These are phyloP conservation scores for Mechanitis mazaeus DNA, from an alignment of 2,888 invertebrate genomes.

Conservation along the genomic window DNA sequence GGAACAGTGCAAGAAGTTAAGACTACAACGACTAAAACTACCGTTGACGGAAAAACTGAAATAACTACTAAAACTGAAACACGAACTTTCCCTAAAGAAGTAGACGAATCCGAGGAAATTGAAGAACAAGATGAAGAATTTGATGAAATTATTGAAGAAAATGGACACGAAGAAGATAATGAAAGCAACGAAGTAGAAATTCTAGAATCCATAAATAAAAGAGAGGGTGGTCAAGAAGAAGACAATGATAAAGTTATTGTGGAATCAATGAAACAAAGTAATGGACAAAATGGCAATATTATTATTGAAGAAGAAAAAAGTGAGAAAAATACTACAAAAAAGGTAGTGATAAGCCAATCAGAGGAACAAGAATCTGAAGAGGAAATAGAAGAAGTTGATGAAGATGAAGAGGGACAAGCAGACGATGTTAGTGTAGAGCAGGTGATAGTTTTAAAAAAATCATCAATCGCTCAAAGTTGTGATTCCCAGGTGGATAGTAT, in stretches of 20 bases:
- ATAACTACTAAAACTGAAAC: constrained; percentile 65
- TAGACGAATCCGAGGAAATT: constrained; percentile 47
- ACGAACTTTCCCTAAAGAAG: constrained; percentile 58
- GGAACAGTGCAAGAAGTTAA: constrained; percentile 62
- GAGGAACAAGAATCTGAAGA: constrained; percentile 33
- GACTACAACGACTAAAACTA: constrained; percentile 66
- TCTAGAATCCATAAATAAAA: constrained; percentile 35
- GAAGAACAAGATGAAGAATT: constrained; percentile 42
- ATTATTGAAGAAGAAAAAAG: constrained; percentile 56
- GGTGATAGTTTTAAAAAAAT: constrained; percentile 27
- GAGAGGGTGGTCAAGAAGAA: constrained; percentile 30
- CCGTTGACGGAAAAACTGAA: constrained; percentile 64
- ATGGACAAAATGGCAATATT: constrained; percentile 41
- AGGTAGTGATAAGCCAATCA: constrained; percentile 52
- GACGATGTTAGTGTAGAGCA: constrained; percentile 36
- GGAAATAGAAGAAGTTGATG: constrained; percentile 39
- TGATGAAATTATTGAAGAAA: constrained; percentile 36
- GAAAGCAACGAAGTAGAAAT: constrained; percentile 32
- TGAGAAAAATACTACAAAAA: constrained; percentile 54
- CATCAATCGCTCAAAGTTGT: constrained; percentile 22
- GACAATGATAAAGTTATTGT: no score
- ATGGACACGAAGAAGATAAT: constrained; percentile 16
- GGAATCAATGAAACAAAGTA: constrained; percentile 1
- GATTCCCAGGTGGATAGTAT: constrained; percentile 26
- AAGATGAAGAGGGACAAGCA: constrained; percentile 41